Conservation (phyloP, 2,888 invertebrate species). For the Meandrusa payeni region DNA sequence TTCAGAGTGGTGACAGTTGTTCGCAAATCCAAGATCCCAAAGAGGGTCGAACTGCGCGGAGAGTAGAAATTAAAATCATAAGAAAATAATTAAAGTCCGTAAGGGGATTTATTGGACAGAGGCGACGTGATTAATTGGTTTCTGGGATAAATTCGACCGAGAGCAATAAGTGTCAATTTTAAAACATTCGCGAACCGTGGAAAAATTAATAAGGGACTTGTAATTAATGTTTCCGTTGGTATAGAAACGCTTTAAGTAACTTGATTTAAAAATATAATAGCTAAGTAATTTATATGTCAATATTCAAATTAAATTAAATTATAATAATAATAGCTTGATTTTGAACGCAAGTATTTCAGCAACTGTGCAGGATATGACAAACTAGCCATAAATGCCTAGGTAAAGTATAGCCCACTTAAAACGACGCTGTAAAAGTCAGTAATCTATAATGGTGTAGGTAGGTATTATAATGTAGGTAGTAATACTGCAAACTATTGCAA, state of each 20-base stretch:
- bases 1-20: slow-evolving; percentile 62
- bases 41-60: slow-evolving; percentile 30
- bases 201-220: slow-evolving; percentile 59
- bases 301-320: no score
- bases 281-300: no score
- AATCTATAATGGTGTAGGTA: no score
- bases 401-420: no score
- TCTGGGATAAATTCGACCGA: slow-evolving; percentile 56
- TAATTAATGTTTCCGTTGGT: slow-evolving; percentile 46
- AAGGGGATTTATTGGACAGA: slow-evolving; percentile 78
- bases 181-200: slow-evolving; percentile 55
- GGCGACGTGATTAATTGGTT: slow-evolving; percentile 78
- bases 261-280: slow-evolving; percentile 14
- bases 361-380: no score
- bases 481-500: no score
- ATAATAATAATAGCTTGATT: no score
- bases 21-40: slow-evolving; percentile 41
- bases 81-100: slow-evolving; percentile 80
- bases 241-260: slow-evolving; percentile 13
- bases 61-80: slow-evolving; percentile 78
- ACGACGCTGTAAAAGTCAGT: no score
- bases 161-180: slow-evolving; percentile 80
- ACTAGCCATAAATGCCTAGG: no score
- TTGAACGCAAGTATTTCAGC: no score
- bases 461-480: no score